Evolutionary conservation across 2,888 invertebrate genomes (phyloP).

Genomic region (Brachyopa scutellaris): DNA sequence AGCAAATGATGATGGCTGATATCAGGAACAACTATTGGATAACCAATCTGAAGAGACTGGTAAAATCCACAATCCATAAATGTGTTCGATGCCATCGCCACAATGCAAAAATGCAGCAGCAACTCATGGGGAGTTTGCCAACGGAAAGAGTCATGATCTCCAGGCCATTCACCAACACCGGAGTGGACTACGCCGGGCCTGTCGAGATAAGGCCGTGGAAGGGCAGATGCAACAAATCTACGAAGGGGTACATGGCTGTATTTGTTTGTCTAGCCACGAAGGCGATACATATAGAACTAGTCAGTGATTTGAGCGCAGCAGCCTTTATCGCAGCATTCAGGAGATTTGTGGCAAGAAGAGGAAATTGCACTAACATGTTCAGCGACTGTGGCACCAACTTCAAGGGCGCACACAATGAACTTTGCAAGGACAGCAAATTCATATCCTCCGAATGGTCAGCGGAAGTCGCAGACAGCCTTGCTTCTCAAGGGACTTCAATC

Average conservation of each 20-base stretch:
- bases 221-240: background rate
- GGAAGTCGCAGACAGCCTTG: background rate
- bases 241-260: too few species aligned
- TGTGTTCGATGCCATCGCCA: too few species aligned
- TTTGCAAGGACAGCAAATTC: background rate
- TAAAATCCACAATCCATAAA: too few species aligned
- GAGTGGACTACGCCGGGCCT: background rate
- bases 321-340: background rate
- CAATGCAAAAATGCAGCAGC: too few species aligned
- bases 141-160: too few species aligned
- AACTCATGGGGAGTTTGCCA: too few species aligned
- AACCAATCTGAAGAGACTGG: too few species aligned
- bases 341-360: conserved; percentile 3
- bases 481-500: background rate
- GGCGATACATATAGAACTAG: background rate
- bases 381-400: conserved; percentile 30
- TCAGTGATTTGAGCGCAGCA: too few species aligned
- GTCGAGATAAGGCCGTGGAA: background rate
- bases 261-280: background rate
- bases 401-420: conserved; percentile 10
- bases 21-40: conserved; percentile 9
- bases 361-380: conserved; percentile 1
- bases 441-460: conserved; percentile 1
- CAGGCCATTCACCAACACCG: too few species aligned
- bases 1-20: conserved; percentile 8